Evolutionary conservation across 2,797 vertebrate genomes (phyloP).

Genomic region (Ciconia nigra): DNA sequence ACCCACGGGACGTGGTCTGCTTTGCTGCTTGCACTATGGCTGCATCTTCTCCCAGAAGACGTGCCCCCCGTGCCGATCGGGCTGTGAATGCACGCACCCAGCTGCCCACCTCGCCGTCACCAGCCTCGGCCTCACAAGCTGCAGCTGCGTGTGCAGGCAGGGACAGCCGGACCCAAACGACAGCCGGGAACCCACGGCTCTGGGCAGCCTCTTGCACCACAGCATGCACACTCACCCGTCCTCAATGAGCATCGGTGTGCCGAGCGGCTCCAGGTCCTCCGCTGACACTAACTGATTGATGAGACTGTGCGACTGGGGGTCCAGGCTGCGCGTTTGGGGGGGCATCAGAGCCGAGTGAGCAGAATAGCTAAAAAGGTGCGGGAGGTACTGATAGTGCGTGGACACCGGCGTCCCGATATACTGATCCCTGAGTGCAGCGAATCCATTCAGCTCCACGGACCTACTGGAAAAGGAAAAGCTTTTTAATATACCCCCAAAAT

Average conservation of each 20-base stretch:
- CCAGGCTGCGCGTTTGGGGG: slow-evolving; percentile 86
- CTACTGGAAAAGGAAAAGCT: slow-evolving; percentile 75
- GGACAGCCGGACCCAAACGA: fast-evolving
- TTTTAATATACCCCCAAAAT: neutral
- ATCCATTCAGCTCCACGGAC: slow-evolving; percentile 94
- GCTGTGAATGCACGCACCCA: fast-evolving
- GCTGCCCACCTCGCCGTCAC: fast-evolving
- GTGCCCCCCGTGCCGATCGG: fast-evolving
- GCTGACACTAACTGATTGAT: slow-evolving; percentile 93
- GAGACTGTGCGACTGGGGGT: slow-evolving; percentile 91
- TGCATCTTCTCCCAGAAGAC: neutral
- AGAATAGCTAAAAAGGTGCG: slow-evolving; percentile 92
- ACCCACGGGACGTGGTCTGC: fast-evolving
- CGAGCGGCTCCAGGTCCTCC: slow-evolving; percentile 89
- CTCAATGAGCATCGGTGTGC: slow-evolving; percentile 96
- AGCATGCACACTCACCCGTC: slow-evolving; percentile 84
- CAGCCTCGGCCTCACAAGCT: neutral
- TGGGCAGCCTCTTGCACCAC: neutral
- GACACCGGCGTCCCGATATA: slow-evolving; percentile 91
- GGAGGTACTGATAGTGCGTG: slow-evolving; percentile 93
- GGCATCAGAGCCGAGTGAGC: slow-evolving; percentile 88
- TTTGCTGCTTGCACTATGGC: fast-evolving
- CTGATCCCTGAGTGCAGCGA: slow-evolving; percentile 93
- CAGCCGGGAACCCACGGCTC: neutral
- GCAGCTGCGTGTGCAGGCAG: fast-evolving